Conservation (phyloP, 2,797 vertebrate genomes). For the Poeciliopsis presidionis region DNA sequence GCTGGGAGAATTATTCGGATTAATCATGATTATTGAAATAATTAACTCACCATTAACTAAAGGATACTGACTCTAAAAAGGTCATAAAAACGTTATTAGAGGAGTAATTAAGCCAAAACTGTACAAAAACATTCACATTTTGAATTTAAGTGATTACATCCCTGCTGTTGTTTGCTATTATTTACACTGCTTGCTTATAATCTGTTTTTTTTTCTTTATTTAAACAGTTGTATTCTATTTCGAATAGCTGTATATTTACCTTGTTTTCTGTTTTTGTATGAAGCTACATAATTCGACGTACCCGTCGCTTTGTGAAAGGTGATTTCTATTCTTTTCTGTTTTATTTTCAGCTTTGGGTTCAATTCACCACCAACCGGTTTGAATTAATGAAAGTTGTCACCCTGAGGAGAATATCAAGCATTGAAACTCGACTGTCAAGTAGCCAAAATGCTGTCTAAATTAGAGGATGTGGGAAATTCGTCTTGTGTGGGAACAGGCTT, state of each 20-base stretch:
- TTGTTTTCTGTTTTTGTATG: background rate
- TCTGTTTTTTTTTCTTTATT: background rate
- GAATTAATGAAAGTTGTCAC: constrained; percentile 21
- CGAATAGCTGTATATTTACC: background rate
- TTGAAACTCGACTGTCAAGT: background rate
- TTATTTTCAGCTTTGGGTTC: background rate
- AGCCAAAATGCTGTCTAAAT: constrained; percentile 24
- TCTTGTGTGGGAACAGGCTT: constrained; percentile 10
- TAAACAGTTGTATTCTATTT: background rate
- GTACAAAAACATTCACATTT: no score
- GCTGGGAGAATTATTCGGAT: no score
- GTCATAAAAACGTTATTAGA: no score
- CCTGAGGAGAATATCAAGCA: constrained; percentile 13
- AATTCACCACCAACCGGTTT: constrained; percentile 6
- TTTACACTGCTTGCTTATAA: background rate
- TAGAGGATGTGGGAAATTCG: constrained; percentile 8
- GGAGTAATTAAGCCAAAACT: no score
- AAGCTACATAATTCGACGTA: background rate
- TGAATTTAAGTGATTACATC: background rate
- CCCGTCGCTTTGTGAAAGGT: background rate
- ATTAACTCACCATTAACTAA: no score
- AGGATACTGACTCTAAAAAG: no score
- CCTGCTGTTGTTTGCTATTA: background rate
- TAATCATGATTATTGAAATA: no score
- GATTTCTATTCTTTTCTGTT: background rate